phyloP scores from a whole-genome alignment of 2,888 invertebrate species.

The Cheilosia soror region DNA sequence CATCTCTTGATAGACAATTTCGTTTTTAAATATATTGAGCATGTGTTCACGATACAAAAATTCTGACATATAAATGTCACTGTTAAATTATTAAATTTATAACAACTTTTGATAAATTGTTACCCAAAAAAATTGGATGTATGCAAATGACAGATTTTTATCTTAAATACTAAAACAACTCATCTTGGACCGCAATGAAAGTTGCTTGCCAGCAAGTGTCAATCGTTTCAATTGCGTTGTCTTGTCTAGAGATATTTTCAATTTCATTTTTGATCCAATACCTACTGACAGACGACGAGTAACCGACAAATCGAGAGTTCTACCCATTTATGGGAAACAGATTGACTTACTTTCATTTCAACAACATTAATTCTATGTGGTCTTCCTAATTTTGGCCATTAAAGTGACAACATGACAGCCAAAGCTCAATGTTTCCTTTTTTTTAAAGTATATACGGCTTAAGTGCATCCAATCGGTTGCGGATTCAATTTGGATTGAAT shows the following conservation, averaged over 20 bases:
- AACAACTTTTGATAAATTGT: no score
- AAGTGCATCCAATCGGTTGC: slow-evolving; percentile 49
- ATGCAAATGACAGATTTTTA: not conserved
- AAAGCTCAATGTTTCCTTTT: slow-evolving; percentile 33
- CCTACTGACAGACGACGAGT: not conserved
- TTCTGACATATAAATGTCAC: no score
- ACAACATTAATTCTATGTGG: slow-evolving; percentile 61
- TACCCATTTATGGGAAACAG: slow-evolving; percentile 31
- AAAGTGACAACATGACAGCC: slow-evolving; percentile 57
- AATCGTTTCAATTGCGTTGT: not conserved
- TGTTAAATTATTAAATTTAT: no score
- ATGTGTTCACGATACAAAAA: no score
- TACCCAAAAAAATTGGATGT: no score
- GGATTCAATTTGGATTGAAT: slow-evolving; percentile 45
- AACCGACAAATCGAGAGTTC: slow-evolving; percentile 38
- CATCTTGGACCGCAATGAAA: not conserved
- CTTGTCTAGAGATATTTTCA: slow-evolving; percentile 22
- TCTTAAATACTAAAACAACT: not conserved
- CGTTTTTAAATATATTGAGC: no score
- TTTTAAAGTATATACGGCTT: slow-evolving; percentile 1
- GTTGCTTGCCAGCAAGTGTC: not conserved
- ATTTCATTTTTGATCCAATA: slow-evolving; percentile 30
- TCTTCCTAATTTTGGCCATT: slow-evolving; percentile 66
- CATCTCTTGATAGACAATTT: no score
- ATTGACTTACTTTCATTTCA: slow-evolving; percentile 70